A percentile compares a stretch with the other conserved stretches of the same genome.
phyloP scores from a whole-genome alignment of 2,113 vertebrate species.

The Clarias gariepinus region DNA sequence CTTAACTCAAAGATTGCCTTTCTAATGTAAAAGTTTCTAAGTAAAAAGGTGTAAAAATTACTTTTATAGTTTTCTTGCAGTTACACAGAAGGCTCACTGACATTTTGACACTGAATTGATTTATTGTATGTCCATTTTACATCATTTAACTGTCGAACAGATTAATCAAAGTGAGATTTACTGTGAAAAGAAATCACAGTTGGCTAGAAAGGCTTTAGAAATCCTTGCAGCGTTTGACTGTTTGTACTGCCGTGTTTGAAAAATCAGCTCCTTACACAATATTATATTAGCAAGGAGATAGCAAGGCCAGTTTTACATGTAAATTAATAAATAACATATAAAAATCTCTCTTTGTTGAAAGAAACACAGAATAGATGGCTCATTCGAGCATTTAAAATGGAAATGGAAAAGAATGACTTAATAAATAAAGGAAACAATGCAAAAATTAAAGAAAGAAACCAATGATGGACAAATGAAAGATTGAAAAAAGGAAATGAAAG shows the following conservation, averaged over 20 bases:
- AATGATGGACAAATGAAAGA: neutral
- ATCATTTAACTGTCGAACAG: neutral
- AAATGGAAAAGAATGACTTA: neutral
- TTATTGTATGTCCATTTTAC: no score
- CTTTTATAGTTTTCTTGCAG: neutral
- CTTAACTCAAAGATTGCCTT: neutral
- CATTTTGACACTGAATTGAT: neutral
- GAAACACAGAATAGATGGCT: neutral
- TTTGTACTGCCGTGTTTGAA: neutral
- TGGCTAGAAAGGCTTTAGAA: neutral
- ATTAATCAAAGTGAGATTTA: neutral
- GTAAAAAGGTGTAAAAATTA: neutral
- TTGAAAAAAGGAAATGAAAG: neutral
- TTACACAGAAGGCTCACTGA: neutral
- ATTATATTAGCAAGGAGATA: neutral
- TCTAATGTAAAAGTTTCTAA: neutral
- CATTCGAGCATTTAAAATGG: neutral
- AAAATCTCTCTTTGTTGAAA: neutral
- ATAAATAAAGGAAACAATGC: neutral
- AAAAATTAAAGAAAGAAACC: neutral
- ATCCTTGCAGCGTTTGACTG: neutral
- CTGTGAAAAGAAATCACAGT: neutral
- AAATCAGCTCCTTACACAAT: neutral
- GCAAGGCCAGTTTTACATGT: neutral
- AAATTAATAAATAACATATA: neutral